phyloP scores from a whole-genome alignment of 2,113 vertebrate genomes.

The Saimiri boliviensis region DNA sequence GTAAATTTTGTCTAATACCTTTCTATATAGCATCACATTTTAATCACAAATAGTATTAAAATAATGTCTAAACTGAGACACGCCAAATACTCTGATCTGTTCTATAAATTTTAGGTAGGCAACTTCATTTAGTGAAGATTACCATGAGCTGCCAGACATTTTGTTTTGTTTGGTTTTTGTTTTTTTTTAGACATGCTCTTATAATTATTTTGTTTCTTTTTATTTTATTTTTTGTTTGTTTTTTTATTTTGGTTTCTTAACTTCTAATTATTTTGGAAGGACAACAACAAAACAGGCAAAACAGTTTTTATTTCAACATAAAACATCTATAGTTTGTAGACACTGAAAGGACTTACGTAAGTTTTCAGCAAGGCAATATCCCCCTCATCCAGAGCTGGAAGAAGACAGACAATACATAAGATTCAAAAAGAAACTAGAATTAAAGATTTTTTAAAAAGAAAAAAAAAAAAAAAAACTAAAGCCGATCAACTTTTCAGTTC shows the following conservation, averaged over 20 bases:
- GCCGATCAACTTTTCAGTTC: background rate
- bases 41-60: conserved; percentile 31
- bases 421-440: conserved; percentile 23
- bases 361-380: conserved; percentile 98
- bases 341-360: conserved; percentile 89
- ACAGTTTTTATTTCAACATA: conserved; percentile 31
- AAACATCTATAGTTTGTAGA: background rate
- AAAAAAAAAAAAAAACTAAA: too few species aligned
- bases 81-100: background rate
- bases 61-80: background rate
- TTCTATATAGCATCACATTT: background rate
- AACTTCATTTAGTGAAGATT: background rate
- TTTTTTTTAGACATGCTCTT: background rate
- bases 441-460: too few species aligned
- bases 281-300: conserved; percentile 27
- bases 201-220: too few species aligned
- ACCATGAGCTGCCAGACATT: background rate
- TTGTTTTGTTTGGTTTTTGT: too few species aligned
- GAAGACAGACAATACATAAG: conserved; percentile 62
- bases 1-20: conserved; percentile 30
- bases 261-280: conserved; percentile 34
- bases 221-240: too few species aligned
- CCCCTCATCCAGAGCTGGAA: conserved; percentile 97
- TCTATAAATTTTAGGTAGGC: background rate
- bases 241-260: too few species aligned